Percentiles rank a stretch among this genome's conserved stretches.
phyloP scores from a whole-genome alignment of 2,113 vertebrate species.

The Sinosuthora webbiana region DNA sequence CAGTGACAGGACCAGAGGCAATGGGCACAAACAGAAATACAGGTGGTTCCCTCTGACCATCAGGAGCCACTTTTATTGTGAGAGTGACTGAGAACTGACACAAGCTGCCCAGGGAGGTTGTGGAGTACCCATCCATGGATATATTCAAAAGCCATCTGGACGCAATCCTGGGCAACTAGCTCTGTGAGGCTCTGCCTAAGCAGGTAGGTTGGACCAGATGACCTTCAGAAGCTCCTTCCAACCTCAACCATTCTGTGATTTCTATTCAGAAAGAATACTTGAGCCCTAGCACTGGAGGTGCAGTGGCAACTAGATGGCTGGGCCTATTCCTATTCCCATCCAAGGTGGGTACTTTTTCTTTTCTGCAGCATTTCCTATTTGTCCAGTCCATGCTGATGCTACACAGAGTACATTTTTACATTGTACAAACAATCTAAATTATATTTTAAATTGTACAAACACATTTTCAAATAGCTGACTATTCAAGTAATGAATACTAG shows the following conservation, averaged over 20 bases:
- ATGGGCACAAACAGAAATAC: background rate
- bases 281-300: background rate
- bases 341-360: background rate
- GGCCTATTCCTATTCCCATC: background rate
- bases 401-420: background rate
- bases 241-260: background rate
- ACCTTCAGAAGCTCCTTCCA: background rate
- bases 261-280: background rate
- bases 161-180: background rate
- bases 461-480: background rate
- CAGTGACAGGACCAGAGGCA: background rate
- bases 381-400: background rate
- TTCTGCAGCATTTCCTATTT: background rate
- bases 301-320: background rate
- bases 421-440: background rate
- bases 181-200: background rate
- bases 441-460: background rate
- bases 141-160: background rate
- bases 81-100: background rate
- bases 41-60: background rate
- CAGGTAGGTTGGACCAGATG: background rate
- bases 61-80: background rate
- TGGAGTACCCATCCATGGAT: background rate
- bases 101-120: background rate
- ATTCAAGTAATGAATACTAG: background rate